A percentile compares a stretch with the other conserved stretches of the same genome.
These are phyloP conservation scores for Smutsia gigantea DNA, from an alignment of 2,797 vertebrate species.

Conservation along the genomic window DNA sequence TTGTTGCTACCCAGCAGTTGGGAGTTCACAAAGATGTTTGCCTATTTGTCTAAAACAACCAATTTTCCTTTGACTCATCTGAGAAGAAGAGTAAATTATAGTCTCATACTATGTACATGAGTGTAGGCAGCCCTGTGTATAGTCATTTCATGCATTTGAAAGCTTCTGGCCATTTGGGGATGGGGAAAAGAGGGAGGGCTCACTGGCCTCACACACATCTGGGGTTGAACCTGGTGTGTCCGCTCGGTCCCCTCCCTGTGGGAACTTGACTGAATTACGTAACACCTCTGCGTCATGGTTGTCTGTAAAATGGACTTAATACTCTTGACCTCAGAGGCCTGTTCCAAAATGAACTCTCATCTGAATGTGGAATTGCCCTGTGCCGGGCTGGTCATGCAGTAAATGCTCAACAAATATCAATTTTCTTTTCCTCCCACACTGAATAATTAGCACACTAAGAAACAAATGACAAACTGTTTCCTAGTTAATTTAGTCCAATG, in stretches of 20 bases:
- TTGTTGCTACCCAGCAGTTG: background rate
- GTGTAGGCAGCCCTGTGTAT: background rate
- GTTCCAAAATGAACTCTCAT: background rate
- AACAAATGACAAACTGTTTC: constrained; percentile 5
- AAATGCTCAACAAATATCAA: background rate
- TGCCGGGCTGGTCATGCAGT: background rate
- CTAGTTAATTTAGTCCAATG: background rate
- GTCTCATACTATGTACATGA: too few relatives aligned
- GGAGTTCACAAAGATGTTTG: background rate
- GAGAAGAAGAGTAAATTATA: background rate
- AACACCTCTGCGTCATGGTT: background rate
- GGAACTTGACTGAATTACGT: background rate
- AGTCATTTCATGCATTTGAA: background rate
- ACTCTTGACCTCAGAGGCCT: background rate
- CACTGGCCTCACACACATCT: background rate
- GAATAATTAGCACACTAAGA: background rate
- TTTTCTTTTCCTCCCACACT: background rate
- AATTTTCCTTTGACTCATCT: background rate
- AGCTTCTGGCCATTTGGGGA: background rate
- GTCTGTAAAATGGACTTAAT: background rate
- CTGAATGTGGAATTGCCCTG: background rate
- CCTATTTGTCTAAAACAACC: background rate
- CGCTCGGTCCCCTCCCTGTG: background rate
- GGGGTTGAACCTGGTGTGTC: background rate
- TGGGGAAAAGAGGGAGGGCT: background rate